Conservation (phyloP, 2,113 vertebrate genomes). For the Rhadina sibilatrix region DNA sequence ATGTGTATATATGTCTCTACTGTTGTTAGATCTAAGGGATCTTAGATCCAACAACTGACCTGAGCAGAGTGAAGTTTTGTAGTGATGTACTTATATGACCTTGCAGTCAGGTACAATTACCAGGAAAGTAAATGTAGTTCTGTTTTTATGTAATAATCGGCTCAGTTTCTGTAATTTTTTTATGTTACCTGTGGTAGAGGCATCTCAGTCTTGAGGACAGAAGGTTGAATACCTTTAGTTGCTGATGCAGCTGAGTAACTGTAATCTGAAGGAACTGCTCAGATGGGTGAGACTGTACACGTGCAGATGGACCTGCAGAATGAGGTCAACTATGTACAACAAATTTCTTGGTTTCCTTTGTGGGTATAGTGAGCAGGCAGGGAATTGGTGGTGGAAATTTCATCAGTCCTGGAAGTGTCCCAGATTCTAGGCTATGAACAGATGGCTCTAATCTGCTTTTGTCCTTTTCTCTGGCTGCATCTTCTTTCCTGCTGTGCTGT, state of each 20-base stretch:
- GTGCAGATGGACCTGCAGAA: constrained; percentile 13
- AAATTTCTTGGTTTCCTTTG: not conserved
- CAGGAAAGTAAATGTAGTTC: not conserved
- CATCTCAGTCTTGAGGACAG: not conserved
- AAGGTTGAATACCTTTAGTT: not conserved
- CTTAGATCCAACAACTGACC: not conserved
- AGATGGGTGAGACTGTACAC: not conserved
- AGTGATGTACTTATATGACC: not conserved
- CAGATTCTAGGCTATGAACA: constrained; percentile 37
- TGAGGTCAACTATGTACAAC: not conserved
- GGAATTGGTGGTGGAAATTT: constrained; percentile 2
- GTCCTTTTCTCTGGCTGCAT: constrained; percentile 34
- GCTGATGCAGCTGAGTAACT: not conserved
- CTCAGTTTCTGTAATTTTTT: not conserved
- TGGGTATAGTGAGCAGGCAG: not conserved
- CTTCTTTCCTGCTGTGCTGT: constrained; percentile 38
- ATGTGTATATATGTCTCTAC: not conserved
- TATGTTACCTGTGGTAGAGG: not conserved
- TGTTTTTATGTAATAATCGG: not conserved
- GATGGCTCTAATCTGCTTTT: constrained; percentile 63
- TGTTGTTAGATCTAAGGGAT: not conserved
- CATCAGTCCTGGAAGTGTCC: not conserved
- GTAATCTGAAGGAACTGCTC: not conserved
- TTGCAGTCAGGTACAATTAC: not conserved
- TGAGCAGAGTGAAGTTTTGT: not conserved